A percentile compares a stretch with the other conserved stretches of the same genome.
These are phyloP conservation scores for Antidorcas marsupialis DNA, from an alignment of 2,113 vertebrate species.

Conservation along the genomic window DNA sequence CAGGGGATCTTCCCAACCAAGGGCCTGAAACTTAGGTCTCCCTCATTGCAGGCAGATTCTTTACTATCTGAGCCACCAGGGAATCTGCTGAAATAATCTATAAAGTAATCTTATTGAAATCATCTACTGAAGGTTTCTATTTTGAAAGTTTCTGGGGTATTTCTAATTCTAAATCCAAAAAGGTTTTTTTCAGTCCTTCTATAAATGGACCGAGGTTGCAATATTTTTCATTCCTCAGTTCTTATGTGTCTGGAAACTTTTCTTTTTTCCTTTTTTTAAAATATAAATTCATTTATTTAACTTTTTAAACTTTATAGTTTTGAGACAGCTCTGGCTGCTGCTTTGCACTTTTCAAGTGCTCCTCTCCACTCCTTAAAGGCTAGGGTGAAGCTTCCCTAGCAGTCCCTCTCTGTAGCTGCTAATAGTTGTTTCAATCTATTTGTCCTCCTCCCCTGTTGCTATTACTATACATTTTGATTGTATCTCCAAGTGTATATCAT, in stretches of 20 bases:
- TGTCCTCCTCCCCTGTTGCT: too few relatives aligned
- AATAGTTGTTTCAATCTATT: neutral
- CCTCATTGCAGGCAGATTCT: neutral
- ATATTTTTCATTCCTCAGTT: neutral
- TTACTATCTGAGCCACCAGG: neutral
- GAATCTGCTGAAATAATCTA: neutral
- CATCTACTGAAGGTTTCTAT: neutral
- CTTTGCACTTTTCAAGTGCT: neutral
- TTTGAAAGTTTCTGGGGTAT: neutral
- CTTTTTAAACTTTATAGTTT: neutral
- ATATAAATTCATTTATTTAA: neutral
- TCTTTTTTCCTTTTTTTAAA: too few relatives aligned
- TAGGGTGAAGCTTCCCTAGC: neutral
- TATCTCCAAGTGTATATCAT: neutral
- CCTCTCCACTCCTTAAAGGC: neutral
- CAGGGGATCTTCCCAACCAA: neutral
- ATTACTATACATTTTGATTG: neutral
- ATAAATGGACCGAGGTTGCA: neutral
- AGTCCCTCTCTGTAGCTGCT: neutral
- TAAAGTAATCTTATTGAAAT: neutral
- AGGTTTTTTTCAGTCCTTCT: neutral
- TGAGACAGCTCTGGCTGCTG: neutral
- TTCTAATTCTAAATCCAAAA: neutral
- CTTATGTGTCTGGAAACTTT: neutral
- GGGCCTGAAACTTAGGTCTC: neutral